Evolutionary conservation across 2,113 vertebrate genomes (phyloP).

Genomic region (Alectura lathami): DNA sequence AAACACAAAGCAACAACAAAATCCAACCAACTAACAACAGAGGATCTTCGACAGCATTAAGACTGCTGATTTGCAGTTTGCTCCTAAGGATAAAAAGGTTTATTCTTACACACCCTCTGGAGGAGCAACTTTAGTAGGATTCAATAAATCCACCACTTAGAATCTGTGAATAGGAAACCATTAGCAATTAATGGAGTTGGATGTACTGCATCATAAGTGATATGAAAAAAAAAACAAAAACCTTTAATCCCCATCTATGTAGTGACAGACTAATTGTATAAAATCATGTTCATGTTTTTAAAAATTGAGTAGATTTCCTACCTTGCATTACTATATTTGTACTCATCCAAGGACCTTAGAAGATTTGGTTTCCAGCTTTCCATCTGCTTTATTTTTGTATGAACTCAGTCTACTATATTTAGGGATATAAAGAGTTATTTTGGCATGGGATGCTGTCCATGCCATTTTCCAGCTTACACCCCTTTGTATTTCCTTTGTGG

Average conservation of each 20-base stretch:
- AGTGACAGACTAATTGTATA: not conserved
- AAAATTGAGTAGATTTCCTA: not conserved
- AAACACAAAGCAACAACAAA: not conserved
- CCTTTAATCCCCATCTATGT: not conserved
- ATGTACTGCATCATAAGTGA: conserved; percentile 18
- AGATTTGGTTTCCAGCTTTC: not conserved
- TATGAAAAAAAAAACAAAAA: not conserved
- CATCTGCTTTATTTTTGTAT: not conserved
- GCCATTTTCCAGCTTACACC: not conserved
- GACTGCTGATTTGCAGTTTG: conserved; percentile 72
- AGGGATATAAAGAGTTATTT: not conserved
- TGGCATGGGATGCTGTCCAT: not conserved
- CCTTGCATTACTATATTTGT: not conserved
- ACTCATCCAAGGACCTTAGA: not conserved
- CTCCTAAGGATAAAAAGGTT: conserved; percentile 30
- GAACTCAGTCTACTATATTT: not conserved
- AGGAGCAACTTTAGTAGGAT: conserved; percentile 54
- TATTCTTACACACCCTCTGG: conserved; percentile 28
- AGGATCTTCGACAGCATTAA: conserved; percentile 66
- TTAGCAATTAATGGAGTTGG: conserved; percentile 59
- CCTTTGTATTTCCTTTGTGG: not conserved
- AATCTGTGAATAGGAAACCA: conserved; percentile 57
- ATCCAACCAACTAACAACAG: not conserved
- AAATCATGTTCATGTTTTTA: not conserved
- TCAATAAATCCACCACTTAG: conserved; percentile 67